Percentiles rank a stretch among this genome's conserved stretches.
phyloP scores from a whole-genome alignment of 1,140 invertebrate species.

The Sitodiplosis mosellana region DNA sequence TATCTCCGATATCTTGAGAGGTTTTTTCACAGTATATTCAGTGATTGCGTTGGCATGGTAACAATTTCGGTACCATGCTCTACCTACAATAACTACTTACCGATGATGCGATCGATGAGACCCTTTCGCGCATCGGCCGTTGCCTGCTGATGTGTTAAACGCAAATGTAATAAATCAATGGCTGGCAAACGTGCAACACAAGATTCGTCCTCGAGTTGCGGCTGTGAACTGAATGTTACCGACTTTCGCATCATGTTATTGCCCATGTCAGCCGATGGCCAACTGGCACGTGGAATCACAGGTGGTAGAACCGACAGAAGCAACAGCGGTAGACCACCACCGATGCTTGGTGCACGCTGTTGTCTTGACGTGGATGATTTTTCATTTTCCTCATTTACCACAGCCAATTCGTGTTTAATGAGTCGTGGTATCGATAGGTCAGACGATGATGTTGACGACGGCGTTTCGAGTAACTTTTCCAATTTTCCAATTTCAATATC shows the following conservation, averaged over 20 bases:
- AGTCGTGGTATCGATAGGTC: conserved; percentile 27
- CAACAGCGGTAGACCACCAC: conserved; percentile 45
- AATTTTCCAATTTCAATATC: conserved; percentile 62
- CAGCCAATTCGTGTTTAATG: conserved; percentile 13
- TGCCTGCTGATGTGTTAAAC: conserved; percentile 30
- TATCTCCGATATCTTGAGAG: too few relatives aligned
- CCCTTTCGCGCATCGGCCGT: conserved; percentile 30
- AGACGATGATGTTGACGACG: conserved; percentile 28
- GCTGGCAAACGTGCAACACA: conserved; percentile 21
- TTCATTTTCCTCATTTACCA: conserved; percentile 24
- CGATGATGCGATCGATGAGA: conserved; percentile 27
- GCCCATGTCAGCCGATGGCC: conserved; percentile 46
- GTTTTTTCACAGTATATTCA: too few relatives aligned
- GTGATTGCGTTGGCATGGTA: too few relatives aligned
- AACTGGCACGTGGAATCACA: conserved; percentile 51
- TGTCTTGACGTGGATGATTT: conserved; percentile 13
- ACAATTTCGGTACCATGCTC: too few relatives aligned
- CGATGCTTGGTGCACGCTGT: conserved; percentile 40
- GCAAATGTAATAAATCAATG: conserved; percentile 34
- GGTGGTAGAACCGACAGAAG: conserved; percentile 50
- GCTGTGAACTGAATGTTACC: conserved; percentile 46
- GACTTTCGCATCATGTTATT: conserved; percentile 30
- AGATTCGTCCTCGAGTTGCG: conserved; percentile 30
- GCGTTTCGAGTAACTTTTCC: conserved; percentile 43
- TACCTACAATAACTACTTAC: too few relatives aligned